Percentiles rank a stretch among this genome's conserved stretches.
Evolutionary conservation across 2,113 vertebrate genomes (phyloP).

Genomic region (Pangasianodon gigas): DNA sequence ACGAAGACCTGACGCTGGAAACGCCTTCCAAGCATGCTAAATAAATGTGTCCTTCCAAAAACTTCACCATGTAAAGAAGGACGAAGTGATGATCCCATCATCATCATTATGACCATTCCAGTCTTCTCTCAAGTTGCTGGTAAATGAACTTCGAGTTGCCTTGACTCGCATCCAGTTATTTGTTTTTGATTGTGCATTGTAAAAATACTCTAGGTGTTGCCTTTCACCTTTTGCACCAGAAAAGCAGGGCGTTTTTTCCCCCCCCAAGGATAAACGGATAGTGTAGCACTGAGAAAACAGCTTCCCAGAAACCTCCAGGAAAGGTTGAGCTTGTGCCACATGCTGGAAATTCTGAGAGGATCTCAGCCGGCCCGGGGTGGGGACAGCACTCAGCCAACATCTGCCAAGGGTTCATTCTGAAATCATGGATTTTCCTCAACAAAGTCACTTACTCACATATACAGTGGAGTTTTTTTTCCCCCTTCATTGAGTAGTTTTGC

Average conservation of each 20-base stretch:
- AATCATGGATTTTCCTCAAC: constrained; percentile 35
- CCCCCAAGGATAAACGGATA: constrained; percentile 54
- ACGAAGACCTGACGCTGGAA: background rate
- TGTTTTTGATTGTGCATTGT: background rate
- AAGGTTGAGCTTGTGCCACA: constrained; percentile 58
- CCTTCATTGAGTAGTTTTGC: constrained; percentile 13
- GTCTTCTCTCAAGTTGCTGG: background rate
- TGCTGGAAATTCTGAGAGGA: constrained; percentile 65
- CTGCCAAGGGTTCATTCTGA: constrained; percentile 44
- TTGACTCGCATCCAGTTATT: background rate
- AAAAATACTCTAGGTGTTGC: constrained; percentile 1
- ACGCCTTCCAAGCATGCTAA: background rate
- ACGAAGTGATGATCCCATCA: background rate
- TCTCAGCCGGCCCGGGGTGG: constrained; percentile 38
- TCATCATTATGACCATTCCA: background rate
- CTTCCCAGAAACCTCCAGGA: constrained; percentile 59
- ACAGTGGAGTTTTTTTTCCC: background rate
- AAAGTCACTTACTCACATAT: constrained; percentile 20
- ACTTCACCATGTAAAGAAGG: background rate
- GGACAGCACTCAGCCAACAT: constrained; percentile 1
- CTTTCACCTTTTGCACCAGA: constrained; percentile 42
- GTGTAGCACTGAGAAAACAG: constrained; percentile 62
- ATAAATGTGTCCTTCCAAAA: background rate
- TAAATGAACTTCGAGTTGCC: background rate
- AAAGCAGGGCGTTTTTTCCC: constrained; percentile 40